phyloP scores from a whole-genome alignment of 2,888 invertebrate genomes.

The Leptinotarsa peninsularis region DNA sequence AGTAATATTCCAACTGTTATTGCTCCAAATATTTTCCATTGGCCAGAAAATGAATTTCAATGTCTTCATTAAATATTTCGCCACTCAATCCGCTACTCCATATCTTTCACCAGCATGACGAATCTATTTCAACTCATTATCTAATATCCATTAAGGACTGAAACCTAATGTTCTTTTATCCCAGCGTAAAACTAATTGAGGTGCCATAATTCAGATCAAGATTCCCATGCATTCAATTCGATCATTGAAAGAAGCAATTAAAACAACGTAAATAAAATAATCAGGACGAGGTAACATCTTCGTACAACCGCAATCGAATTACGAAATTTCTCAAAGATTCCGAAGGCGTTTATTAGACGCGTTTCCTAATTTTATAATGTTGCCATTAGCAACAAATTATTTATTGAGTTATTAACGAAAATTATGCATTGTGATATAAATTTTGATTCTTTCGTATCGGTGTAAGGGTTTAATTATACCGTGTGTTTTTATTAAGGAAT shows the following conservation, averaged over 20 bases:
- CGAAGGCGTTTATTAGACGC: not conserved
- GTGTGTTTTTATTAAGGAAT: not conserved
- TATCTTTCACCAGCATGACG: not conserved
- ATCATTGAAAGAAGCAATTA: slow-evolving; percentile 17
- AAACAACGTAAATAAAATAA: slow-evolving; percentile 14
- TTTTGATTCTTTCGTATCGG: not conserved
- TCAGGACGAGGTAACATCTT: slow-evolving; percentile 27
- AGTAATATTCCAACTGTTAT: too few species aligned
- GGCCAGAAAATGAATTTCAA: not conserved
- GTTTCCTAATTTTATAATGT: slow-evolving; percentile 14
- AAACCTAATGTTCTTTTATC: not conserved
- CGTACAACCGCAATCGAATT: slow-evolving; percentile 4
- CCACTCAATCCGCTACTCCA: not conserved
- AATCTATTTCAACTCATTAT: not conserved
- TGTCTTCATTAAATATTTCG: not conserved
- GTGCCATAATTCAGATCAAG: slow-evolving; percentile 13
- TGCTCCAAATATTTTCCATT: too few species aligned
- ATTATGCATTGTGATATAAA: not conserved
- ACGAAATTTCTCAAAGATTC: not conserved
- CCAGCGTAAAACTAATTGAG: not conserved
- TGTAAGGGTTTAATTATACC: not conserved
- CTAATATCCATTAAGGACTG: not conserved
- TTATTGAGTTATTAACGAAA: not conserved
- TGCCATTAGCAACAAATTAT: slow-evolving; percentile 7
- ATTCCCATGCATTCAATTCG: not conserved